Evolutionary conservation across 2,113 vertebrate genomes (phyloP), one percentile per base, ranked within the genome.

Genomic region (Bagarius yarrelli): DNA sequence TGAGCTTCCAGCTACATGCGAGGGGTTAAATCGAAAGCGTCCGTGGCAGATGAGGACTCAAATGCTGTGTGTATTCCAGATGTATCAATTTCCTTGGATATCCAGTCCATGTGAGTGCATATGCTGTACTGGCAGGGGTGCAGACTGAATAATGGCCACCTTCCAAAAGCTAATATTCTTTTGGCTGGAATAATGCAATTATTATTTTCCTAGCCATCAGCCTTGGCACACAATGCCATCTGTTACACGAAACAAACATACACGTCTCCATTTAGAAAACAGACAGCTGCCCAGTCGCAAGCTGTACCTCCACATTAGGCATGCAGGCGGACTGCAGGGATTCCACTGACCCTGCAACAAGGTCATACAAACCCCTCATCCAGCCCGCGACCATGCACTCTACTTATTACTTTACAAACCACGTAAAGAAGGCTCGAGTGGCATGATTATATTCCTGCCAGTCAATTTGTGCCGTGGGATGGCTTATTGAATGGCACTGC

Each of bases 201-300:
- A 97, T 97, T 97, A 97, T 97, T 97, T 97, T 97, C 94, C 94
- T 95, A 95, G 95, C 95, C 96, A 97, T 97, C 95, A 96, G 95
- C 94, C 94, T 95, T 95, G 96, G 95, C 96, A 96, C 94, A 96
- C 95, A 94, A 93, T 94, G 94, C 95, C 96, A 97, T 98, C 95
- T 97, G 96, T 96, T 96, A 94, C 92, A 91, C 93, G 94, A 94
- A 93, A 92, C 94, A 95, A 94, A 95, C 95, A 95, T 93, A 95
- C 94, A 96, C 94, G 92, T 96, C 96, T 98, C 97, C 96, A 98
- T 82, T 98, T 98, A 97, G 94, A 95, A 95, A 94, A 94, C 93
- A 95, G 92, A 95, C 95, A 95, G 95, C 94, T 94, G 94, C 93
- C 94, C 94, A 95, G 93, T 95, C 93, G 85, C 85, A 75, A 80